Evolutionary conservation across 2,113 vertebrate species (phyloP).

Genomic region (Neotragus pygmaeus): DNA sequence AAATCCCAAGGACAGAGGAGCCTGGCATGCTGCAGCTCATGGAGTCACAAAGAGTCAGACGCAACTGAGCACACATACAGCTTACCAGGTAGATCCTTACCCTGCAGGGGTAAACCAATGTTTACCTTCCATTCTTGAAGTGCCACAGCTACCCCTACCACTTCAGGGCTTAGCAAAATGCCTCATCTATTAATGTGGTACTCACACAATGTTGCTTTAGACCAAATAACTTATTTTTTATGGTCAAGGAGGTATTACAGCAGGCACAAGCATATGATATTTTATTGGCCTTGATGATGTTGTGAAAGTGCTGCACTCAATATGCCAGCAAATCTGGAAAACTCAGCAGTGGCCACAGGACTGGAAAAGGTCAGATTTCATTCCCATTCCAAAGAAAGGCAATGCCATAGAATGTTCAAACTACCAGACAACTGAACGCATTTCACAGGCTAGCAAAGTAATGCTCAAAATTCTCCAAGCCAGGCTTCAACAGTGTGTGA

Average conservation of each 20-base stretch:
- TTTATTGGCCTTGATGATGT: not conserved
- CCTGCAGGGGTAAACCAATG: not conserved
- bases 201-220: not conserved
- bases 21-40: not conserved
- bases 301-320: not conserved
- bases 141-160: not conserved
- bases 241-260: not conserved
- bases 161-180: not conserved
- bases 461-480: not conserved
- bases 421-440: rapidly evolving
- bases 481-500: not conserved
- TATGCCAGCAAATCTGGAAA: not conserved
- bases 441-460: not conserved
- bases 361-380: not conserved
- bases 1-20: not conserved
- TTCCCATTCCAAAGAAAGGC: not conserved
- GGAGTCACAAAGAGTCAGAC: not conserved
- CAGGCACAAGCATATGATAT: not conserved
- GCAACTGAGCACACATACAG: rapidly evolving
- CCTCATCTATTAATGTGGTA: not conserved
- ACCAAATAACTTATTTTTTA: not conserved
- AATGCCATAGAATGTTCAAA: not conserved
- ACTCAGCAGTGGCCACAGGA: not conserved
- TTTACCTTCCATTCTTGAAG: not conserved
- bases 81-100: not conserved